Percentiles rank a stretch among this genome's conserved stretches.
Evolutionary conservation across 2,888 invertebrate species (phyloP).

Genomic region (Protonemura montana): DNA sequence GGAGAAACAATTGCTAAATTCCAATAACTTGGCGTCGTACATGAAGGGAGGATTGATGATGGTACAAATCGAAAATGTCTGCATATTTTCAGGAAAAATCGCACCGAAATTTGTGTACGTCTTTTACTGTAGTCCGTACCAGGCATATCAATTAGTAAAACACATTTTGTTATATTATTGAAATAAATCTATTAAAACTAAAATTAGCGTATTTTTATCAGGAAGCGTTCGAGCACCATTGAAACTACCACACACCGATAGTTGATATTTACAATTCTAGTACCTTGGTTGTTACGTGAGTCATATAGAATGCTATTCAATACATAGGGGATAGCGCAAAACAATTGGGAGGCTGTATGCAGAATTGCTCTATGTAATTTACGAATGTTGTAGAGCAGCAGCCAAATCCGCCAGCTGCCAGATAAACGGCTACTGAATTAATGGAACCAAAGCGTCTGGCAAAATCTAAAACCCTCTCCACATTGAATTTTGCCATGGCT

Average conservation of each 20-base stretch:
- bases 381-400: not conserved
- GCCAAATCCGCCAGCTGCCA: slow-evolving; percentile 22
- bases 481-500: not conserved
- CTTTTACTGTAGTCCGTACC: not conserved
- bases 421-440: slow-evolving; percentile 27
- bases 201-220: not conserved
- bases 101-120: not conserved
- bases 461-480: slow-evolving; percentile 29
- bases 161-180: too few species aligned
- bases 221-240: too few species aligned
- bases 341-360: not conserved
- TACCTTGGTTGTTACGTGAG: too few species aligned
- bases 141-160: too few species aligned
- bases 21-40: slow-evolving; percentile 5
- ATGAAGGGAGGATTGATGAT: not conserved
- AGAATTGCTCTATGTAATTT: not conserved
- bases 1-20: not conserved
- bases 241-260: too few species aligned
- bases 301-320: not conserved
- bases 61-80: not conserved
- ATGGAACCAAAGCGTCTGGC: slow-evolving; percentile 33
- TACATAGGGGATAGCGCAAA: not conserved
- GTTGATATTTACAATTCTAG: too few species aligned
- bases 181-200: too few species aligned
- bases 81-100: not conserved